Evolutionary conservation across 2,113 vertebrate species (phyloP), one percentile per base, ranked within the genome.

Genomic region (Microtus oregoni): DNA sequence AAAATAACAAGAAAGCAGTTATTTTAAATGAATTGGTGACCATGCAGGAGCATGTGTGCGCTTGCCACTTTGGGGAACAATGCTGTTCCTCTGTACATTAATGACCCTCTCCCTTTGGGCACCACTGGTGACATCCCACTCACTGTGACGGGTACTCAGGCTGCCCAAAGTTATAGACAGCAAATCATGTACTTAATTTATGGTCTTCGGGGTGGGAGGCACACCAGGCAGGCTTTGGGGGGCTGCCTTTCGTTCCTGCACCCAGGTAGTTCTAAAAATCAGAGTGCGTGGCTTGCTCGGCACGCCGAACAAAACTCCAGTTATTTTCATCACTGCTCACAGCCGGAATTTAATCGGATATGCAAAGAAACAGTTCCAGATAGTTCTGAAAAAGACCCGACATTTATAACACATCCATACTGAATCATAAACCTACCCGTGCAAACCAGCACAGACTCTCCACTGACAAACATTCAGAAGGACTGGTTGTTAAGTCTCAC

Each of bases 21-120:
- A 85, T 30, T 92, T 95, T 11, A 38, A 65, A 85, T 85, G 65
- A 96, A 97, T 94, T 0, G 0, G n/a, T 92, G 82, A 79, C 75
- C 30, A 2, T 1, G 20, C 72, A 79, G 72, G 24, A 19, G 3
- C 96, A 92, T 89, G 14, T 26, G 65, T 3, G 61, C 0, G 0
- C 50, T 68, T 96, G 93, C 94, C 92, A 85, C 55, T 98, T 95
- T 91, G 35, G 55, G 94, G 96, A 97, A 82, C 94, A 92, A 83
- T 98, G 92, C 96, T n/a, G 92, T 70, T 75, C 86, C 67, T 96
- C 92, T 92, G 83, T 65, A 38, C 96, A 93, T 97, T 87, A 88
- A 97, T 65, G 89, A 92, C 99, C 98, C 98, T 99, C 99, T 98
- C 99, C 98, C 98, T 99, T 99, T 82, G 98, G 97, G n/a, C 52